Percentiles rank a stretch among this genome's conserved stretches.
These are phyloP conservation scores for Oreocharis arfaki DNA, from an alignment of 2,113 vertebrate genomes.

Conservation along the genomic window DNA sequence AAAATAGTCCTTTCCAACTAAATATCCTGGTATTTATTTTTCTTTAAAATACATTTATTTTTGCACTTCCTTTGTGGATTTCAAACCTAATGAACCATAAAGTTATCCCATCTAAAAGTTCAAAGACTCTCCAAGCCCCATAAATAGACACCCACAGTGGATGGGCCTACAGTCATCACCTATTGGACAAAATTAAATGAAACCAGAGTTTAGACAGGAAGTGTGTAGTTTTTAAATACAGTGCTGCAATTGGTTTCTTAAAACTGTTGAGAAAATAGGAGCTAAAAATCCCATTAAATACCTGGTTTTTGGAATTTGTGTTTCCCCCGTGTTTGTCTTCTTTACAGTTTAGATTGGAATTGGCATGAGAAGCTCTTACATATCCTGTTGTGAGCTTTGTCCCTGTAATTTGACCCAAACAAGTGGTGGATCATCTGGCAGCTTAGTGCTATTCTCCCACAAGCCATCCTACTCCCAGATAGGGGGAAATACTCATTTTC, in stretches of 20 bases:
- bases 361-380: neutral
- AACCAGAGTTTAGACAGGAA: neutral
- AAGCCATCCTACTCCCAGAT: neutral
- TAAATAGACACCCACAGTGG: neutral
- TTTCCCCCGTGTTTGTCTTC: fast-evolving
- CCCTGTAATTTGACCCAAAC: neutral
- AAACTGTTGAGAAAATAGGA: neutral
- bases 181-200: neutral
- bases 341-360: neutral
- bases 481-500: neutral
- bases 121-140: neutral
- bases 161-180: neutral
- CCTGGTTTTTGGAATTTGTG: neutral
- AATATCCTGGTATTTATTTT: neutral
- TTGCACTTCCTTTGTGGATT: neutral
- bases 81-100: neutral
- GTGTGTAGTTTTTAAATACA: neutral
- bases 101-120: neutral
- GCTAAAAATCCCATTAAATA: neutral
- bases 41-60: neutral
- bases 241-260: neutral
- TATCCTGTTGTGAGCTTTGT: neutral
- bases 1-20: neutral
- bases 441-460: neutral
- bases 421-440: neutral